Base-by-base conservation (phyloP, 1,140 invertebrate species). In the Adoxophyes honmai region DNA sequence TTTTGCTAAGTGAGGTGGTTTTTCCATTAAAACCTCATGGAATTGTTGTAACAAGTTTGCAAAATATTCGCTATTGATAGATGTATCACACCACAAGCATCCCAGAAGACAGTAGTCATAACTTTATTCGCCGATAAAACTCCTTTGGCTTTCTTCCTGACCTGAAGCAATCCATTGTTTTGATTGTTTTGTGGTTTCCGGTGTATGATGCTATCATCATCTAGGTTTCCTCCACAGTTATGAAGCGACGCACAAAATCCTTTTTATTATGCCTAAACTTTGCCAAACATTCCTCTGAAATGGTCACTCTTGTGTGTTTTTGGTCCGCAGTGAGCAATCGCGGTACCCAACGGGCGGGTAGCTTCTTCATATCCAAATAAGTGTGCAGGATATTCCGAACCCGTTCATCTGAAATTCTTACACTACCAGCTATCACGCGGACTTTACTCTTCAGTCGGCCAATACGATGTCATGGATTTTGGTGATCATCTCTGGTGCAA, bases 391-490 rank as follows among this genome's bases (percentile, higher is more conserved):
- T 68, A 48, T 57, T 13, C 21, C 36, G 37, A 10, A 34, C 14
- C 4, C 34, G 18, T 11, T 34, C 28, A 33, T 11, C 18, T 37
- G 34, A 52, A 21, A 59, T 53, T 6, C 36, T 36, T 37, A 39
- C n/a, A 39, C 13, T 42, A 2, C 52, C 35, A 28, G 36, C 34
- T 15, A 59, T 21, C 44, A 52, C 51, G 6, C 11, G 21, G 8
- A 54, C 55, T 68, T 70, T 21, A 74, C 28, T 70, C 59, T 58
- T 39, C 72, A 67, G 56, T 75, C 62, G 35, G 53, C 52, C 56
- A 65, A 86, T 48, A 74, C 56, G n/a, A n/a, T 55, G 74, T 64
- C 59, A 34, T 70, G 58, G 36, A 68, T 59, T 70, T 70, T 69
- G 38, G 15, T 28, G n/a, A n/a, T n/a, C n/a, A n/a, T n/a, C n/a